Percentiles rank a stretch among this genome's conserved stretches.
These are phyloP conservation scores for Toxotes lorentzi DNA, from an alignment of 2,797 vertebrate species.

Conservation along the genomic window DNA sequence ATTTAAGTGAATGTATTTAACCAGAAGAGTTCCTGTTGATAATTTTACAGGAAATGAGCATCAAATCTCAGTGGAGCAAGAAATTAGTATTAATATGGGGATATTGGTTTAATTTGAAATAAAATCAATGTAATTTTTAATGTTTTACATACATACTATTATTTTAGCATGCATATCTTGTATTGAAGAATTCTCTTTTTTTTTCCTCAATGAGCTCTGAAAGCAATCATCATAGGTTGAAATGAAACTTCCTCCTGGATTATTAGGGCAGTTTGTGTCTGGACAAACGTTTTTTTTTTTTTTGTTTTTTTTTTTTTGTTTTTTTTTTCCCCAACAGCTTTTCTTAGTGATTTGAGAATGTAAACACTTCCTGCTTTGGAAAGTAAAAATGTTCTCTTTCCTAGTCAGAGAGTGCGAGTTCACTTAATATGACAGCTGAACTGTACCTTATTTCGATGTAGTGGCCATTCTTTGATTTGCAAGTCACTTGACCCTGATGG, in stretches of 20 bases:
- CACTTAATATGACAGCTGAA: background rate
- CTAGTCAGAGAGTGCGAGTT: background rate
- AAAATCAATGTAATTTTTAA: background rate
- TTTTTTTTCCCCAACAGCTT: too few relatives aligned
- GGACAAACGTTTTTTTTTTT: background rate
- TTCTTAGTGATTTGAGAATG: background rate
- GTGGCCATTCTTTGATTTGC: background rate
- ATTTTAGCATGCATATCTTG: background rate
- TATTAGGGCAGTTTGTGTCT: background rate
- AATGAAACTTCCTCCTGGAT: background rate
- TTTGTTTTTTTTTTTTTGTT: background rate
- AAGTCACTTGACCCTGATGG: background rate
- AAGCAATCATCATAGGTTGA: background rate
- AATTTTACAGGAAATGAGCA: conserved; percentile 10
- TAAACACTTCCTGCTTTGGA: background rate
- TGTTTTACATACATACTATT: background rate
- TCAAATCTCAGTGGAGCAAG: conserved; percentile 11
- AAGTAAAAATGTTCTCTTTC: background rate
- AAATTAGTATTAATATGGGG: background rate
- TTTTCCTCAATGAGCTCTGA: background rate
- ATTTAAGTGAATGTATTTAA: conserved; percentile 25
- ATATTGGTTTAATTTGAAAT: background rate
- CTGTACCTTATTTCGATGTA: background rate
- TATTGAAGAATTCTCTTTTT: background rate
- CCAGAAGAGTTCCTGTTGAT: conserved; percentile 1